Conservation (phyloP, 2,113 vertebrate genomes). For the Cyanistes caeruleus region DNA sequence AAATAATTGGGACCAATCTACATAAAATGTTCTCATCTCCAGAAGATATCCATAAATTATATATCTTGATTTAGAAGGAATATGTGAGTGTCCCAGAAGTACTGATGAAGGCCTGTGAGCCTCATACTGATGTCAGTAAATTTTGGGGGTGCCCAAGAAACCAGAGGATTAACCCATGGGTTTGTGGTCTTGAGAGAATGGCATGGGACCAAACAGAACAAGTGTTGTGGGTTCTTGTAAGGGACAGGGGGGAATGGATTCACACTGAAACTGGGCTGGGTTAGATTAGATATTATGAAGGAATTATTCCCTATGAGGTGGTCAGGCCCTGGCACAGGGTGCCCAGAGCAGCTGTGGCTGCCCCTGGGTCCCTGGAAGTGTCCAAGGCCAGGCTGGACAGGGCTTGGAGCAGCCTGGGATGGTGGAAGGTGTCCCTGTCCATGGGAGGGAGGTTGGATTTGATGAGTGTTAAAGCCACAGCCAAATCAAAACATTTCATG, state of each 20-base stretch:
- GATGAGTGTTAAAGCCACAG: neutral
- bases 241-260: neutral
- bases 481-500: neutral
- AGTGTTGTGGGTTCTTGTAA: fast-evolving
- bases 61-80: neutral
- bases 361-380: neutral
- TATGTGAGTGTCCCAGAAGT: neutral
- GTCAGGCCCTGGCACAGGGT: fast-evolving
- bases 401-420: fast-evolving
- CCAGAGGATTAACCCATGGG: neutral
- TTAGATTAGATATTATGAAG: neutral
- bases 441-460: neutral
- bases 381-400: fast-evolving
- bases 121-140: neutral
- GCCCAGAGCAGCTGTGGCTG: neutral
- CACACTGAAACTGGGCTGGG: neutral
- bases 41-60: constrained; percentile 2
- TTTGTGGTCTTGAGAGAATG: neutral
- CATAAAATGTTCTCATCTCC: neutral
- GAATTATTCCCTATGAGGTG: neutral
- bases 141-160: neutral
- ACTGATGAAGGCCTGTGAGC: neutral
- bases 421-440: neutral
- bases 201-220: neutral
- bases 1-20: constrained; percentile 19